Evolutionary conservation across 2,113 vertebrate species (phyloP), one percentile per base, ranked within the genome.

Genomic region (Entelurus aequoreus): DNA sequence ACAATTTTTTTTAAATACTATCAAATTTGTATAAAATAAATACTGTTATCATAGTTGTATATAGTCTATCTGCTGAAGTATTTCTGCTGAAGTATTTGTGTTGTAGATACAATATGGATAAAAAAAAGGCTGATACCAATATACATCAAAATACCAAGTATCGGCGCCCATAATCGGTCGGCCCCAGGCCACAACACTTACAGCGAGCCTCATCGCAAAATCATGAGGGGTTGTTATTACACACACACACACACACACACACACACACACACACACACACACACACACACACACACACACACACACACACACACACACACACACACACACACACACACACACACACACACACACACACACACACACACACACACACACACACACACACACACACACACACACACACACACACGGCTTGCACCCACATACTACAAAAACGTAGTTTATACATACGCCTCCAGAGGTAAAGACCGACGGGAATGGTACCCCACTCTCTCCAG

Each of bases 391-490:
- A 52, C n/a, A 54, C 50, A 11, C 9, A 14, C 12, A 37, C 13
- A 15, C 52, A 37, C 52, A 65, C 19, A 52, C n/a, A 54, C 48
- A 48, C 28, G 1, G 2, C 28, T 28, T 28, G 28, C 28, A 28
- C 4, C 28, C 28, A 28, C 28, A 28, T 28, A 28, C 28, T n/a
- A 36, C 1, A 61, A 9, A 6, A 8, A 71, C n/a, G 13, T 6
- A 50, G 12, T 59, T 62, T 50, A 48, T 73, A 92, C 91, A 70
- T 89, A 97, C 96, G 71, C 90, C 85, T 74, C 93, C 90, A 80
- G 93, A 92, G 72, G 93, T 88, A 79, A 99, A 99, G 62, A 97
- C 95, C 0, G 97, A 95, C 64, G 97, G 96, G 82, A 99, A 99
- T 3, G 96, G 96, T 57, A 98, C 91, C 59, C 92, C 92, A 47